Evolutionary conservation across 2,113 vertebrate species (phyloP).

Genomic region (Ifrita kowaldi): DNA sequence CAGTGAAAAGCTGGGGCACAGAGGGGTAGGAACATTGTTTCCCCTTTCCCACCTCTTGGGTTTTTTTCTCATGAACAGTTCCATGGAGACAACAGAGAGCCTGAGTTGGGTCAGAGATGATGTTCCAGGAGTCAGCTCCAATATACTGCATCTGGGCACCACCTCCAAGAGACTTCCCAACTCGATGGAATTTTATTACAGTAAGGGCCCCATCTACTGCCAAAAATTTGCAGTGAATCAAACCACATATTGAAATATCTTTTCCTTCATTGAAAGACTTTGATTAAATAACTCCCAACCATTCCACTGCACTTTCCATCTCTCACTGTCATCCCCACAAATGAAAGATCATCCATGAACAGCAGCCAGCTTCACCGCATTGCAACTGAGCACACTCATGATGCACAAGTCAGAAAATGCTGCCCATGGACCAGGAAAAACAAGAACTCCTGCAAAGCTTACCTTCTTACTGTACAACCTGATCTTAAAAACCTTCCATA

Average conservation of each 20-base stretch:
- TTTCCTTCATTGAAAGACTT: neutral
- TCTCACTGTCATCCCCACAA: neutral
- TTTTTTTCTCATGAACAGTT: neutral
- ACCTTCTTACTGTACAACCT: neutral
- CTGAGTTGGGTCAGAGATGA: neutral
- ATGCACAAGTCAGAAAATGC: neutral
- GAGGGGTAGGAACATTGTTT: neutral
- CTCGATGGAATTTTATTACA: neutral
- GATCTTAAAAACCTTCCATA: neutral
- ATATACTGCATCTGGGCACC: neutral
- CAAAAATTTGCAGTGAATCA: slow-evolving; percentile 44
- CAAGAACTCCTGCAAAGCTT: neutral
- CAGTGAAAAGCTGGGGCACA: neutral
- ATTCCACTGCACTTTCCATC: neutral
- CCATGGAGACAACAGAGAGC: neutral
- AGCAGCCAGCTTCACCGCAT: neutral
- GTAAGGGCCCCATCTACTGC: slow-evolving; percentile 63
- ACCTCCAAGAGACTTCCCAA: neutral
- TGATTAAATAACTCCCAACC: neutral
- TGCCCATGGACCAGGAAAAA: neutral
- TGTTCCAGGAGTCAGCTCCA: neutral
- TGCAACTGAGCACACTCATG: accelerated
- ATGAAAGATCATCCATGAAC: neutral
- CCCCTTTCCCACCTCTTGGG: accelerated
- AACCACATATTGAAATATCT: neutral